Percentiles rank a stretch among this genome's conserved stretches.
phyloP scores from a whole-genome alignment of 2,888 invertebrate genomes.

The Anthrax anthrax region DNA sequence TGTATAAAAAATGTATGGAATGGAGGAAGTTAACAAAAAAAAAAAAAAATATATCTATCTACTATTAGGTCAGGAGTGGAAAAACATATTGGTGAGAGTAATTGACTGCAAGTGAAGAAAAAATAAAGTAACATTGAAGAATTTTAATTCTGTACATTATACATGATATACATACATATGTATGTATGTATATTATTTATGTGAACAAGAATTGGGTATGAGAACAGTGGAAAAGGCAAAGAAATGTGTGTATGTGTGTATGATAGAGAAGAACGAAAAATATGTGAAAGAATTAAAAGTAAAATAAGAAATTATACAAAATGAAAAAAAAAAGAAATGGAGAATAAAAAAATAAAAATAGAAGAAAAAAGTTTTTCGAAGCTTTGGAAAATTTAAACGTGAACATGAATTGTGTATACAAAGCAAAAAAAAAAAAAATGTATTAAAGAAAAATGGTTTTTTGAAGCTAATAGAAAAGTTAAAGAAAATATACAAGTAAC shows the following conservation, averaged over 20 bases:
- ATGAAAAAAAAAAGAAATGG: neutral
- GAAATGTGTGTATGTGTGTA: no score
- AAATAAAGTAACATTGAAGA: neutral
- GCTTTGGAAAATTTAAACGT: neutral
- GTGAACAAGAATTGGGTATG: no score
- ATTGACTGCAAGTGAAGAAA: slow-evolving; percentile 6
- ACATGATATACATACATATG: neutral
- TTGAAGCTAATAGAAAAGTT: neutral
- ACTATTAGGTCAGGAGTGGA: slow-evolving; percentile 4
- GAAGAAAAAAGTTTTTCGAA: neutral
- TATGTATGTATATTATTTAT: no score
- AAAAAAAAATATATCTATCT: neutral
- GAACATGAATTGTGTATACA: neutral
- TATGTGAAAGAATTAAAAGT: slow-evolving; percentile 1
- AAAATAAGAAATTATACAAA: neutral
- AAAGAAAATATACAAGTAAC: neutral
- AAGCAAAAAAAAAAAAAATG: no score
- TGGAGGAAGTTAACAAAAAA: no score
- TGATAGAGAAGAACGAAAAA: neutral
- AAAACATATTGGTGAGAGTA: slow-evolving; percentile 6
- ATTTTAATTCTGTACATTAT: neutral
- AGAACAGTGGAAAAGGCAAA: neutral
- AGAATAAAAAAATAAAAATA: neutral
- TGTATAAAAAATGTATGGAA: no score
- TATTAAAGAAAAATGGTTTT: neutral